These are phyloP conservation scores for Silurus glanis DNA, from an alignment of 2,113 vertebrate genomes.

Conservation along the genomic window DNA sequence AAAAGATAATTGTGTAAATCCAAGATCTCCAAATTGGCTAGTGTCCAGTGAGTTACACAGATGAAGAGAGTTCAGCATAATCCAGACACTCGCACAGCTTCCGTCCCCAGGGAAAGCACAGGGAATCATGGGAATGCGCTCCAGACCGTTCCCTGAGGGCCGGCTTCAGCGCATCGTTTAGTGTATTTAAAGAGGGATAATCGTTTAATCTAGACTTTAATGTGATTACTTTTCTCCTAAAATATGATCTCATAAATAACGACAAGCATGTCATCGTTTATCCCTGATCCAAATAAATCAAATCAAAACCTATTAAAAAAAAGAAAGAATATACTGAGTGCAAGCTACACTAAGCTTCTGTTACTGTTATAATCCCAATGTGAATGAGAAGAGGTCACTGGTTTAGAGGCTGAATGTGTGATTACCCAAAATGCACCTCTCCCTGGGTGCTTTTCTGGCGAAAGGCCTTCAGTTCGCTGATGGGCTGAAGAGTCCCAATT, in stretches of 20 bases:
- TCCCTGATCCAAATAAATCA: slow-evolving; percentile 1
- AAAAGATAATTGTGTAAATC: slow-evolving; percentile 64
- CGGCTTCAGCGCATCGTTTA: slow-evolving; percentile 63
- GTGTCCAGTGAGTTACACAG: slow-evolving; percentile 62
- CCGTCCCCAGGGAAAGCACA: slow-evolving; percentile 59
- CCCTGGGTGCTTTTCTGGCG: slow-evolving; percentile 1
- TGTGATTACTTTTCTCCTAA: slow-evolving; percentile 62
- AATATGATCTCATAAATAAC: slow-evolving; percentile 26
- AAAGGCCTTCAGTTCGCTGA: slow-evolving; percentile 9
- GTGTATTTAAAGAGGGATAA: slow-evolving; percentile 66
- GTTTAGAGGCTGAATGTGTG: background rate
- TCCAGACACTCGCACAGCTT: slow-evolving; percentile 63
- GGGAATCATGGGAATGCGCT: slow-evolving; percentile 25
- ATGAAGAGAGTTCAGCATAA: slow-evolving; percentile 66
- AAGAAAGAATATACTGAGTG: background rate
- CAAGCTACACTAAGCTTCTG: background rate
- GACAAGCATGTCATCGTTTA: background rate
- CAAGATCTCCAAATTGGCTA: slow-evolving; percentile 63
- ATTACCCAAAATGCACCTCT: background rate
- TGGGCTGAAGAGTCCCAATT: slow-evolving; percentile 21
- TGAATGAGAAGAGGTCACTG: slow-evolving; percentile 7
- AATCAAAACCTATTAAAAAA: background rate
- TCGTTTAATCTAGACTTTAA: slow-evolving; percentile 63
- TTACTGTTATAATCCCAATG: background rate
- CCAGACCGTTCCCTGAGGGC: slow-evolving; percentile 48